A percentile compares a stretch with the other conserved stretches of the same genome.
Evolutionary conservation across 2,113 vertebrate genomes (phyloP).

Genomic region (Baryphthengus martii): DNA sequence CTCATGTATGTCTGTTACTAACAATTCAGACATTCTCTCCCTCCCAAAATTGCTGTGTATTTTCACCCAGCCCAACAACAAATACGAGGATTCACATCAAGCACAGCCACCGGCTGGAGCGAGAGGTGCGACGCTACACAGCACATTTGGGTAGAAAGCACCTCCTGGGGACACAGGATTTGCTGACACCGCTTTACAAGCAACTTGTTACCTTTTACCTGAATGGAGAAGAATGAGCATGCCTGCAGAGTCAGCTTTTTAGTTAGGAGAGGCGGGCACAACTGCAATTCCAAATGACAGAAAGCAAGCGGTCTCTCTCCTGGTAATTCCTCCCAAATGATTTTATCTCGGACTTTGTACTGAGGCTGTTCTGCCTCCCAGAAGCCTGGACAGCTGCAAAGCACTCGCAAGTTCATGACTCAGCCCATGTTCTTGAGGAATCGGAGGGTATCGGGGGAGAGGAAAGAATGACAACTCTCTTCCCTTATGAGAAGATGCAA

Average conservation of each 20-base stretch:
- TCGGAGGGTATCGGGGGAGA: background rate
- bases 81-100: background rate
- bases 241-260: background rate
- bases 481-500: background rate
- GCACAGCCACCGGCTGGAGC: background rate
- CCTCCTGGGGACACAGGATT: background rate
- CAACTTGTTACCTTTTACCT: background rate
- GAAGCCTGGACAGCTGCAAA: background rate
- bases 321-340: background rate
- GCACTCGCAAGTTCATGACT: background rate
- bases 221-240: background rate
- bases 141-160: background rate
- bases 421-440: background rate
- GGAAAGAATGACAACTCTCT: background rate
- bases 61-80: background rate
- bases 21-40: background rate
- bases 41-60: background rate
- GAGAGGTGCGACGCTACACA: accelerated
- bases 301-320: background rate
- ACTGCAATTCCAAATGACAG: background rate
- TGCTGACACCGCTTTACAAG: background rate
- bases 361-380: background rate
- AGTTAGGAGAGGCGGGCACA: background rate
- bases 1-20: background rate
- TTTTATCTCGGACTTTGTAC: background rate